Conservation (phyloP, 2,113 vertebrate genomes). For the Lichenostomus cassidix region DNA sequence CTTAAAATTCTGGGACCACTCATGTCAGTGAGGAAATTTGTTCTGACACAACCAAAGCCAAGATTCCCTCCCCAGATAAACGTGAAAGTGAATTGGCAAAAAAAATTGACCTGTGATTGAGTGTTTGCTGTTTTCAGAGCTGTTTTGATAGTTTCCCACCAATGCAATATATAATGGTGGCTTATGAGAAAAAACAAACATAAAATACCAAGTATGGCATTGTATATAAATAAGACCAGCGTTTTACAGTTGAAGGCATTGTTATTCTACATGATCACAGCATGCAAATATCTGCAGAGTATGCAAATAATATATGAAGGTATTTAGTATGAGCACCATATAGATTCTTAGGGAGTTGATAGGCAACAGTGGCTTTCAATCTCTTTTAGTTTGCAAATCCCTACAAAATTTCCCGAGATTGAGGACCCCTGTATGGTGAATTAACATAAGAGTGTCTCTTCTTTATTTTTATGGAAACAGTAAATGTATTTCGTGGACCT, state of each 20-base stretch:
- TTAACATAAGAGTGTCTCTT: not conserved
- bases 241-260: conserved; percentile 16
- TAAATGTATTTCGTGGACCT: not conserved
- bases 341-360: conserved; percentile 20
- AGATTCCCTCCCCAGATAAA: conserved; percentile 25
- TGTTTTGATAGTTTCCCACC: not conserved
- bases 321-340: conserved; percentile 4
- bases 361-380: not conserved
- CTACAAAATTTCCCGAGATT: not conserved
- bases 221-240: conserved; percentile 27
- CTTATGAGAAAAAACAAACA: conserved; percentile 31
- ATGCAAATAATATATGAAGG: conserved; percentile 18
- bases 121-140: conserved; percentile 8
- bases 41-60: not conserved
- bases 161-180: conserved; percentile 12
- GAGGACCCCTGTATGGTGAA: not conserved
- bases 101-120: conserved; percentile 27
- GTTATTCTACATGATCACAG: conserved; percentile 32
- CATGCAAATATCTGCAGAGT: conserved; percentile 35
- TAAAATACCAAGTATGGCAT: conserved; percentile 5
- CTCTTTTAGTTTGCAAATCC: not conserved
- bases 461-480: not conserved
- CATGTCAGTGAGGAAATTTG: not conserved
- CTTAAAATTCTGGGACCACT: conserved; percentile 19
- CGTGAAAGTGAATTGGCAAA: conserved; percentile 19